Evolutionary conservation across 2,797 vertebrate species (phyloP), one percentile per base, ranked within the genome.

Genomic region (Bryconaethiops microstoma): DNA sequence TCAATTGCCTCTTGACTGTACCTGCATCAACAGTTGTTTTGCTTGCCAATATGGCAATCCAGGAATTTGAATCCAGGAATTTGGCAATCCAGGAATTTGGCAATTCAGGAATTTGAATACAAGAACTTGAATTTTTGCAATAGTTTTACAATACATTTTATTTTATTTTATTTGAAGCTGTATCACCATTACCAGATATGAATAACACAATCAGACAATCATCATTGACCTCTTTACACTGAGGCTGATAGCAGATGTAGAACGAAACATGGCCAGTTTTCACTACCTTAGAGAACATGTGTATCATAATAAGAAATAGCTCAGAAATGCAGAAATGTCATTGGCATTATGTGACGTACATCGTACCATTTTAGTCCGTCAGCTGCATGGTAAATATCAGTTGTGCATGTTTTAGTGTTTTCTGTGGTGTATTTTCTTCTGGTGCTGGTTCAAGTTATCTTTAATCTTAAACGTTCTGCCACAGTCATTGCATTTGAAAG

Each of bases 401-500:
- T 10, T 62, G 57, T 74, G 19, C 5, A 17, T 71, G 62, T 2
- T 48, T 13, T 52, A 14, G 40, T 35, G 65, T 35, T 74, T 74
- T 12, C 62, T 54, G 21, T 64, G 80, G 17, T 78, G 75, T 52
- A 82, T 78, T 78, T 78, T 84, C 29, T 78, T 79, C 60, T 85
- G 81, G 74, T 87, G 86, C 57, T 80, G 82, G 45, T 75, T 79
- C 62, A 87, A 35, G 23, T 69, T 76, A 42, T 83, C 83, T 76
- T 83, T 85, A 21, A 85, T 84, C 29, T 85, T 85, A 76, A 87
- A 87, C 21, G 79, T 81, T 59, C 76, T 81, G 42, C 83, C 82
- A 25, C 86, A 87, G 67, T 83, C 79, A 0, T 69, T 17, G 70
- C 86, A 87, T 67, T 59, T 78, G 77, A 79, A 85, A 42, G 86